Evolutionary conservation across 2,888 invertebrate genomes (phyloP), one percentile per base, ranked within the genome.

Genomic region (Colostygia pectinataria): DNA sequence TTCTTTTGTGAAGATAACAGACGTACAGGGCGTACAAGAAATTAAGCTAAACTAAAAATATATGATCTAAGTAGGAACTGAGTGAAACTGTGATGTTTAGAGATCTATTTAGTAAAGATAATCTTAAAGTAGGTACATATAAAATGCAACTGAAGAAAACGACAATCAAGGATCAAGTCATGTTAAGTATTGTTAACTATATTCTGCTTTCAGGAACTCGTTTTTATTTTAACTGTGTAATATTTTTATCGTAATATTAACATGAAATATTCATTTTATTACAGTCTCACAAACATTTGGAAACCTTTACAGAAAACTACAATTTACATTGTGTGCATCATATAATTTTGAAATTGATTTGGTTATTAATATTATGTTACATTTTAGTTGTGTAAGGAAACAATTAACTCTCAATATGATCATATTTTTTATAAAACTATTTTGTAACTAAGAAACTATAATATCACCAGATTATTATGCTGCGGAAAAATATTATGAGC

Each of bases 51-150:
- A 77, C 71, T 75, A 70, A 68, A 20, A 65, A 71, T 74, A 75
- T 80, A 84, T 79, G 83, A 83, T 70, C 86, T 89, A 88, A 84
- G 74, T 90, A 90, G 89, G 89, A 90, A 90, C 89, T 90, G 88
- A 84, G 86, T 84, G 89, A 87, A 78, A 56, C 59, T 65, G 65
- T 86, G 83, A 80, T 79, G 77, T 77, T 70, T 63, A 85, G 88
- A 89, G 89, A 89, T 89, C 88, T 74, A 68, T 77, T 73, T 62
- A 66, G 62, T 65, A 66, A 65, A 55, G 55, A 67, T 55, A 53
- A 53, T 58, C 72, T 78, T 77, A 82, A 77, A 74, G 66, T 78
- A 82, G 40, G 36, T 70, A 72, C 77, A 46, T 28, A 75, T 71
- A 66, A 80, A 88, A 87, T 87, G 87, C 87, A 87, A 84, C 74